Percentiles rank a stretch among this genome's conserved stretches.
Conservation (phyloP, 2,797 vertebrate species). For the Morus bassanus region DNA sequence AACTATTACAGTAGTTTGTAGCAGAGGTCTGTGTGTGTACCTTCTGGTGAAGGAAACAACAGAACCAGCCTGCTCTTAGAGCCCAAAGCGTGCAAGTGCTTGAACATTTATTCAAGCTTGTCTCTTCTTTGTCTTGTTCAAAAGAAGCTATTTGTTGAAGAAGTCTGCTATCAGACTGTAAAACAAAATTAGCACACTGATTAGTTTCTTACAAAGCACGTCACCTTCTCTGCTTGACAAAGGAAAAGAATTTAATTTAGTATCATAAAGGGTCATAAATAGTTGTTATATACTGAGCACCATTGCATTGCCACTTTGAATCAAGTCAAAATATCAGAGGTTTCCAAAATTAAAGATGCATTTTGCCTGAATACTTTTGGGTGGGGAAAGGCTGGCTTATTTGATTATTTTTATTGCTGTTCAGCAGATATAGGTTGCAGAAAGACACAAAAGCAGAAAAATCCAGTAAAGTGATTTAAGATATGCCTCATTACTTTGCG, state of each 20-base stretch:
- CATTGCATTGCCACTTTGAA: neutral
- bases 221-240: neutral
- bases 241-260: neutral
- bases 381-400: neutral
- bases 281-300: neutral
- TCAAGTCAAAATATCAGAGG: neutral
- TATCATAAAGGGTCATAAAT: neutral
- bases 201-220: neutral
- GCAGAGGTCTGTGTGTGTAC: neutral
- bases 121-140: neutral
- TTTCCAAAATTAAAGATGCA: neutral
- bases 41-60: neutral
- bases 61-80: neutral
- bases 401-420: constrained; percentile 21
- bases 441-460: constrained; percentile 42
- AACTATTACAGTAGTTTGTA: neutral
- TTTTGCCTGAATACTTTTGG: neutral
- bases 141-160: neutral
- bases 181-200: neutral
- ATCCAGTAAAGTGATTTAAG: constrained; percentile 41
- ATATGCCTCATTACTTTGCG: neutral
- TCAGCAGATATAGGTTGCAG: neutral
- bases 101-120: neutral
- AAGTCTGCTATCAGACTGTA: neutral
- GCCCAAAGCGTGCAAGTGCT: neutral